Conservation (phyloP, 2,888 invertebrate species). For the Catonia carolina region DNA sequence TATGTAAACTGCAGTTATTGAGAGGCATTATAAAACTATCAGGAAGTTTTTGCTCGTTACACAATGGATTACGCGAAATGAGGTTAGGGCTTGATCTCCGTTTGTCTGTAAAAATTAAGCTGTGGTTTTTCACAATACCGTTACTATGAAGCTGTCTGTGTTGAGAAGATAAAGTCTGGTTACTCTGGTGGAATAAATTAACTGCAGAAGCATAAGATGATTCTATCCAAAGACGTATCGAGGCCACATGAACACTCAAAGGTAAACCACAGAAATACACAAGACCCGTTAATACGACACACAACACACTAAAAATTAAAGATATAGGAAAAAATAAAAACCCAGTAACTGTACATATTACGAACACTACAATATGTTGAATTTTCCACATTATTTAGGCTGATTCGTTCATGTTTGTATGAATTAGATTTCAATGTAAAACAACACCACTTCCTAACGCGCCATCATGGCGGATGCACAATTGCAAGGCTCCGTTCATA, state of each 20-base stretch:
- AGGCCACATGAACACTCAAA: constrained; percentile 2
- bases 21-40: constrained; percentile 6
- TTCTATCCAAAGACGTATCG: background rate
- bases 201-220: background rate
- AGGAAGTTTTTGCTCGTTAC: background rate
- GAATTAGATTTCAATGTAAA: too few species aligned
- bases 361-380: background rate
- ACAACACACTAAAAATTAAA: background rate
- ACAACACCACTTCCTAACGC: too few species aligned
- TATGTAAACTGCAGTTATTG: background rate
- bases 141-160: background rate
- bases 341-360: background rate
- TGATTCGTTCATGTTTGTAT: background rate
- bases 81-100: background rate
- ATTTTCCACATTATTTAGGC: constrained; percentile 10
- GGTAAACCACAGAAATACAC: background rate
- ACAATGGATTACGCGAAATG: background rate
- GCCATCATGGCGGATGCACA: too few species aligned
- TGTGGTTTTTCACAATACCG: background rate
- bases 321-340: constrained; percentile 1
- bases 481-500: too few species aligned
- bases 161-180: background rate
- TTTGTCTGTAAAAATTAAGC: background rate
- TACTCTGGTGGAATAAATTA: background rate
- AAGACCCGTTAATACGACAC: background rate